These are phyloP conservation scores for Diacarnus erythraeanus DNA, from an alignment of 37 sponge, comb jelly and placozoan species.

Conservation along the genomic window DNA sequence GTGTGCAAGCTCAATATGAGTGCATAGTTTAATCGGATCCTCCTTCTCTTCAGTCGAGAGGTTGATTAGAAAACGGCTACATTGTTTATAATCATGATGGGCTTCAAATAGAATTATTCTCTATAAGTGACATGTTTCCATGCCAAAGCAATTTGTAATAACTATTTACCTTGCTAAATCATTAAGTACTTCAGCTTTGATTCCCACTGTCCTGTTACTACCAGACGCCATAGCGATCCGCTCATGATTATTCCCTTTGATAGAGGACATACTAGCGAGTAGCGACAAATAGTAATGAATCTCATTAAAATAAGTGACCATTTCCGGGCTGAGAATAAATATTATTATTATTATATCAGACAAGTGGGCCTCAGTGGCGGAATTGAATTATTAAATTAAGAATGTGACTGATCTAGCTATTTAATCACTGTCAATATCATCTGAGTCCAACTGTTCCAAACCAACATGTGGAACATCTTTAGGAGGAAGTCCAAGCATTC, in stretches of 20 bases:
- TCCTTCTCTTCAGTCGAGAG: conserved; percentile 71
- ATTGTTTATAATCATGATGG: background rate
- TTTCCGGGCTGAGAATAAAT: too few relatives aligned
- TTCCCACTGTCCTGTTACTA: conserved; percentile 38
- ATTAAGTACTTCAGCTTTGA: conserved; percentile 51
- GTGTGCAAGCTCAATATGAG: conserved; percentile 85
- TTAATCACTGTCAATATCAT: background rate
- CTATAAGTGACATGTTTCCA: background rate
- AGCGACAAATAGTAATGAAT: too few relatives aligned
- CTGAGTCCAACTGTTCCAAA: background rate
- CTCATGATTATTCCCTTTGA: too few relatives aligned
- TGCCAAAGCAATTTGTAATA: background rate
- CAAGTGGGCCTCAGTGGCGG: too few relatives aligned
- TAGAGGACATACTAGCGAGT: too few relatives aligned
- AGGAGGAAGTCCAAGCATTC: conserved; percentile 26
- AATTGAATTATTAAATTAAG: too few relatives aligned
- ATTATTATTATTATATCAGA: too few relatives aligned
- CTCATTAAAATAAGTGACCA: too few relatives aligned
- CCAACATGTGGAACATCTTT: conserved; percentile 19
- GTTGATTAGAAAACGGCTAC: conserved; percentile 86
- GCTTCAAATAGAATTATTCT: background rate
- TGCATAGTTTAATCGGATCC: conserved; percentile 71
- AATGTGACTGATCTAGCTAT: too few relatives aligned
- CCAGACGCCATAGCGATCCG: too few relatives aligned
- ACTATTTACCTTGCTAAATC: conserved; percentile 55